Conservation (phyloP, 1,140 invertebrate genomes). For the Aphis craccivora region DNA sequence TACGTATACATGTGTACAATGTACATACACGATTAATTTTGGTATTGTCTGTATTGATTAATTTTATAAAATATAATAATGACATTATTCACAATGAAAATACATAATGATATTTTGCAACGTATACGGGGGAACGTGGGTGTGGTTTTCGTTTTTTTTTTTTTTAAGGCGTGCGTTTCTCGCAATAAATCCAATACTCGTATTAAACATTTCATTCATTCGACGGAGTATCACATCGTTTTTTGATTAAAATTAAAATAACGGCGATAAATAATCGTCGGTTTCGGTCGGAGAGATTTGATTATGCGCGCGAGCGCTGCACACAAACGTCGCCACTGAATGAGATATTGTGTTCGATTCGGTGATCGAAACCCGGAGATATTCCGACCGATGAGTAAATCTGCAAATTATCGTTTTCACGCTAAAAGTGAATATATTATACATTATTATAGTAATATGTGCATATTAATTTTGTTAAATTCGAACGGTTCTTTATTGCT, state of each 20-base stretch:
- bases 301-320: neutral
- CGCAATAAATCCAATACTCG: neutral
- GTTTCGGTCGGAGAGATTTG: neutral
- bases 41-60: neutral
- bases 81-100: neutral
- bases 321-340: neutral
- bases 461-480: neutral
- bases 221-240: neutral
- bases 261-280: neutral
- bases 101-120: neutral
- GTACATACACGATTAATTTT: neutral
- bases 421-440: neutral
- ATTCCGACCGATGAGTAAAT: neutral
- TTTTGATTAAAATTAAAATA: neutral
- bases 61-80: neutral
- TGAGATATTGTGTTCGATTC: neutral
- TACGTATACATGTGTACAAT: neutral
- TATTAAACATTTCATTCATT: neutral
- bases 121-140: too few relatives aligned
- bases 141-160: neutral
- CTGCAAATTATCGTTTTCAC: constrained; percentile 1
- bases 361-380: neutral
- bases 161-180: neutral
- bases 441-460: neutral
- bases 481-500: neutral